Conservation (phyloP, 2,113 vertebrate species). For the Xenotilapia flavipinnis region DNA sequence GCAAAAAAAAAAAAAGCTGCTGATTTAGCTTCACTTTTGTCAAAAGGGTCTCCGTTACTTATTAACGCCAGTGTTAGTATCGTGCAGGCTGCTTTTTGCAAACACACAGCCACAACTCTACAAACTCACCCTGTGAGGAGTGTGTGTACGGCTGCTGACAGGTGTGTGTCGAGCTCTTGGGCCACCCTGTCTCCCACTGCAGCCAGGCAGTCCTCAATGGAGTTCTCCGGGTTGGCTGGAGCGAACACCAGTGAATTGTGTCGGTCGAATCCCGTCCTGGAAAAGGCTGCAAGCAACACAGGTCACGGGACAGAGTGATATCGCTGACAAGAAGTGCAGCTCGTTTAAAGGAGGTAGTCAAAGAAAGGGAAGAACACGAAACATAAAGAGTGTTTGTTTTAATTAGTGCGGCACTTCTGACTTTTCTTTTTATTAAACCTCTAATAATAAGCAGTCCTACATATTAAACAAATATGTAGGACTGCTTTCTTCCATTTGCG, state of each 20-base stretch:
- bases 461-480: not conserved
- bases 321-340: not conserved
- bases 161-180: conserved; percentile 71
- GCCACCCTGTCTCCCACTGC: conserved; percentile 76
- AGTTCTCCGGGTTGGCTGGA: conserved; percentile 81
- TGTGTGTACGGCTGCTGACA: conserved; percentile 71
- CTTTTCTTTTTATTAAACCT: not conserved
- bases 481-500: fast-evolving
- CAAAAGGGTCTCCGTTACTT: not conserved
- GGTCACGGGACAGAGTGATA: not conserved
- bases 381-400: not conserved
- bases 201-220: conserved; percentile 85
- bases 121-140: conserved; percentile 84
- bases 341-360: not conserved
- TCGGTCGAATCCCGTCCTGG: conserved; percentile 81
- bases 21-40: not conserved
- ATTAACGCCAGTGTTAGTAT: not conserved
- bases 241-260: conserved; percentile 85
- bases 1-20: not conserved
- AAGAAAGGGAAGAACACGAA: not conserved
- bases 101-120: not conserved
- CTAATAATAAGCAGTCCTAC: not conserved
- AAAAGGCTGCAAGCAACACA: conserved; percentile 69
- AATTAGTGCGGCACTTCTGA: not conserved
- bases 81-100: not conserved